Base-by-base conservation (phyloP, 2,113 vertebrate species). In the Notothenia rossii region DNA sequence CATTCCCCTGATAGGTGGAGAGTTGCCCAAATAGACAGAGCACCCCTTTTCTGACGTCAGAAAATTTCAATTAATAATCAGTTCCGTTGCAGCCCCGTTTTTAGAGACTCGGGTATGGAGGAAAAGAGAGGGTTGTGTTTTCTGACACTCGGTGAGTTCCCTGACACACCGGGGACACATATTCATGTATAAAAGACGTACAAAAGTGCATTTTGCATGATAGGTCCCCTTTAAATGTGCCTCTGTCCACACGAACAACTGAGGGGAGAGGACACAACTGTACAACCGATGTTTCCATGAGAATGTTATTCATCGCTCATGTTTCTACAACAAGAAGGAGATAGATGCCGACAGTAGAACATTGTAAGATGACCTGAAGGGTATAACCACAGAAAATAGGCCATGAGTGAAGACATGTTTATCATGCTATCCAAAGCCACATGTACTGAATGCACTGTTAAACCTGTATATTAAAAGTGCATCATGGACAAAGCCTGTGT, bases 161-260 rank as follows among this genome's bases (percentile, higher is more conserved):
- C 25, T 25, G 25, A 25, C 22, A 22, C 22, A 22, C 25, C 25
- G 25, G 25, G 2, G 2, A 25, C 25, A 25, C 25, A 25, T 25
- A 25, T 25, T 2, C 25, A 25, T 25, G 25, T 25, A 25, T 25
- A 25, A 25, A 22, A 25, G 25, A 25, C 25, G 25, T 25, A 25
- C 25, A 25, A 25, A 25, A 25, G 25, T 25, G 25, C 25, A 25
- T 25, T 25, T 25, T 25, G 25, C 25, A 2, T 25, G 25, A 25
- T 25, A 25, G 25, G 25, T 25, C 25, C 25, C 25, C 43, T 51
- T 36, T 36, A 20, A 62, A 36, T 33, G 71, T 17, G 56, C 49
- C 2, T 84, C 45, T 73, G 13, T 56, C n/a, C 46, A 63, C 13
- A 36, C 70, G 20, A 45, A n/a, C 56, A 67, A 9, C 33, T 81